Evolutionary conservation across 2,888 invertebrate genomes (phyloP), one percentile per base, ranked within the genome.

Genomic region (Thymelicus lineola): DNA sequence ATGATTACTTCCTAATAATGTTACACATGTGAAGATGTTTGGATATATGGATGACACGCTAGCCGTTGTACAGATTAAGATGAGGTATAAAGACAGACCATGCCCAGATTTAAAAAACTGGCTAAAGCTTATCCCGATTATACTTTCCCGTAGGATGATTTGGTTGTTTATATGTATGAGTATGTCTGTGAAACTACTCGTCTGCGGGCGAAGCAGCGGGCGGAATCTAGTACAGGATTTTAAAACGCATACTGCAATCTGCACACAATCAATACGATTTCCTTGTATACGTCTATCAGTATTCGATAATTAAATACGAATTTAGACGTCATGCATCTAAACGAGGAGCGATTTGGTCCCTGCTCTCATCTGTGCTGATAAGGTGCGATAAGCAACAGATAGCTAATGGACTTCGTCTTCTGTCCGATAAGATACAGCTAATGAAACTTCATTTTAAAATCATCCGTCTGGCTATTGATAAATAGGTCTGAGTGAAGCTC

Each of bases 341-440:
- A 77, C 77, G 82, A 80, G 77, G 74, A 80, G 71, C 80, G 83
- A 83, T 86, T 87, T 81, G 79, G 82, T 76, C 77, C 79, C 71
- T 73, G 72, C 79, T 81, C 83, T 85, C 88, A 87, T 88, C 89
- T 83, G 74, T 75, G 67, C 50, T 76, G 89, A 89, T 89, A 89
- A 86, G 72, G 28, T 38, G 72, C 76, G 90, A 89, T 90, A 89
- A 86, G 69, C 64, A 58, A 73, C 76, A 78, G 86, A 86, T 87
- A 87, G 77, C 82, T 90, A 90, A 90, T 90, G 89, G 88, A 79
- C 77, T 78, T 80, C 76, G 82, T 84, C 61, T 85, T 83, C 75
- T 76, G 59, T 17, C 73, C 73, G 89, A 90, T 91, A 87, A 90
- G 86, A 87, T 88, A 72, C 60, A 38, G 66, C 81, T 86, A 88